These are phyloP conservation scores for Poeciliopsis gracilis DNA, from an alignment of 2,797 vertebrate species.

Conservation along the genomic window DNA sequence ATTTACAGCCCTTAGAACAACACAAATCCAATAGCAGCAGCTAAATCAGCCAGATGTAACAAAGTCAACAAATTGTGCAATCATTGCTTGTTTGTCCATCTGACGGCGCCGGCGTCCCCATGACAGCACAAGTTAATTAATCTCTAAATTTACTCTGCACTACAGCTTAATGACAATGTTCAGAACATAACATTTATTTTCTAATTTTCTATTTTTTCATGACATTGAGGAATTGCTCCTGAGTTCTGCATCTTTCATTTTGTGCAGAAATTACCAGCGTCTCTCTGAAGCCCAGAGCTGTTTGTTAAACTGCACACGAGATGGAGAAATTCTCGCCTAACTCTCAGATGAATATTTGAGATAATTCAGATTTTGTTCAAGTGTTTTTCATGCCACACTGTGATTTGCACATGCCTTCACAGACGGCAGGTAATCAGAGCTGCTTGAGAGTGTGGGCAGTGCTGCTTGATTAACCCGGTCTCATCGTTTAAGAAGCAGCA, in stretches of 20 bases:
- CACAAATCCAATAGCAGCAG: not conserved
- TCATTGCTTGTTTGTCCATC: not conserved
- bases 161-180: slow-evolving; percentile 9
- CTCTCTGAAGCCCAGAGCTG: slow-evolving; percentile 38
- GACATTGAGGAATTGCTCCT: not conserved
- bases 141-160: not conserved
- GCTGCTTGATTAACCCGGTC: slow-evolving; percentile 44
- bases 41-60: not conserved
- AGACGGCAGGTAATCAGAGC: slow-evolving; percentile 10
- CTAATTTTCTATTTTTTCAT: not conserved
- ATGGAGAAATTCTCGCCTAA: slow-evolving; percentile 7
- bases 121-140: not conserved
- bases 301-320: slow-evolving; percentile 33
- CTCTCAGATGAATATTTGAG: slow-evolving; percentile 16
- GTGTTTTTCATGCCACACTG: not conserved
- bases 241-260: slow-evolving; percentile 37
- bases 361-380: slow-evolving; percentile 21
- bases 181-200: not conserved
- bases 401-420: not conserved
- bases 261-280: slow-evolving; percentile 37
- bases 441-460: slow-evolving; percentile 11
- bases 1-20: not conserved
- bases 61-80: not conserved
- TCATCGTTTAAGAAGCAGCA: slow-evolving; percentile 42
- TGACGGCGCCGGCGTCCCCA: not conserved